Percentiles rank a stretch among this genome's conserved stretches.
phyloP scores from a whole-genome alignment of 1,140 invertebrate genomes.

The Apis dorsata region DNA sequence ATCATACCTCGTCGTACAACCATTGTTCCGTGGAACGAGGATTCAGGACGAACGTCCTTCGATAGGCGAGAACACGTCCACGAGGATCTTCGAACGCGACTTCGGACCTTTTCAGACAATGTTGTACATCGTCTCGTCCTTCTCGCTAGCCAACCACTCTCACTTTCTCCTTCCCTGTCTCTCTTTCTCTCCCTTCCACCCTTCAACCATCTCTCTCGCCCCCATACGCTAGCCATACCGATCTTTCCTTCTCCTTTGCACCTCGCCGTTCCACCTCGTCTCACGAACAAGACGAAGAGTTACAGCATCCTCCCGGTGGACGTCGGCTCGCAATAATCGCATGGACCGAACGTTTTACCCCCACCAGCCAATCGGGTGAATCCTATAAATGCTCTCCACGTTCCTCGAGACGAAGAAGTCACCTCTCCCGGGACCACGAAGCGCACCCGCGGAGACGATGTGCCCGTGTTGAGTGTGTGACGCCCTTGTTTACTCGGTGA shows the following conservation, averaged over 20 bases:
- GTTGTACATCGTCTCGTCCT: slow-evolving; percentile 45
- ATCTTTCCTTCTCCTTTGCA: slow-evolving; percentile 2
- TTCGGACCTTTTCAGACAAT: slow-evolving; percentile 44
- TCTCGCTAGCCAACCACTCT: slow-evolving; percentile 46
- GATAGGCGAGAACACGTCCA: slow-evolving; percentile 6
- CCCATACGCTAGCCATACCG: neutral
- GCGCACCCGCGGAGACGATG: slow-evolving; percentile 73
- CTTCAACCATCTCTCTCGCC: slow-evolving; percentile 26
- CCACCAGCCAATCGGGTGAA: slow-evolving; percentile 75
- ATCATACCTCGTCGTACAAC: neutral
- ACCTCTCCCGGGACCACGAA: slow-evolving; percentile 71
- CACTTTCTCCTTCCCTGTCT: slow-evolving; percentile 58
- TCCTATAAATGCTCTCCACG: slow-evolving; percentile 80
- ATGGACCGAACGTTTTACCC: slow-evolving; percentile 71
- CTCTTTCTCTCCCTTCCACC: slow-evolving; percentile 57
- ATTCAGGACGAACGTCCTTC: slow-evolving; percentile 51
- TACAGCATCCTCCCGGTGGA: slow-evolving; percentile 75
- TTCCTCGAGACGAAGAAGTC: slow-evolving; percentile 75
- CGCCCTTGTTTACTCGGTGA: slow-evolving; percentile 29
- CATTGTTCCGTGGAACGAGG: neutral
- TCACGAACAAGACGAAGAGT: slow-evolving; percentile 62
- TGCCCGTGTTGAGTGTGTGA: slow-evolving; percentile 68
- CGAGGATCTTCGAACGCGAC: slow-evolving; percentile 10
- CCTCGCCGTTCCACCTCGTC: slow-evolving; percentile 23
- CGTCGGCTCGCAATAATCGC: slow-evolving; percentile 69